Evolutionary conservation across 1,140 invertebrate genomes (phyloP).

Genomic region (Triops cancriformis): DNA sequence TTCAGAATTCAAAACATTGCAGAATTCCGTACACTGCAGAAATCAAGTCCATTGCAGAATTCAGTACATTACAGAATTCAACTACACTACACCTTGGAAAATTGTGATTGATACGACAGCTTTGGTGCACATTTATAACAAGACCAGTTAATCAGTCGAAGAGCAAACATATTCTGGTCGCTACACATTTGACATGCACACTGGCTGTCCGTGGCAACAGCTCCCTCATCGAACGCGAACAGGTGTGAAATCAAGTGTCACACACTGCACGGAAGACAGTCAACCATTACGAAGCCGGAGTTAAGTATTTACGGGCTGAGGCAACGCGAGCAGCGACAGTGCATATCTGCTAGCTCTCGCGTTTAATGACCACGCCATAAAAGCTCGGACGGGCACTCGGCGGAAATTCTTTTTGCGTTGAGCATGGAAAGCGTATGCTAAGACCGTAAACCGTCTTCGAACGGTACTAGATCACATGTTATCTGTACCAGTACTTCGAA

Average conservation of each 20-base stretch:
- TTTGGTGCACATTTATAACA: neutral
- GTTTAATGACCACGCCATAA: neutral
- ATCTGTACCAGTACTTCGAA: neutral
- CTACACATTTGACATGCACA: neutral
- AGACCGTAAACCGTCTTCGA: neutral
- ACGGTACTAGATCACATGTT: neutral
- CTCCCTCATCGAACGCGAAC: neutral
- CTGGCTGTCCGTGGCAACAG: neutral
- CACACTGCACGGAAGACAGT: neutral
- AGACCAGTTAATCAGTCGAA: neutral
- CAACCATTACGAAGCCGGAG: neutral
- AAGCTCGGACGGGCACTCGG: neutral
- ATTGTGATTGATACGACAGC: too few relatives aligned
- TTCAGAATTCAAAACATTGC: too few relatives aligned
- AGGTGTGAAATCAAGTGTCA: slow-evolving; percentile 10
- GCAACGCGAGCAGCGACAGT: neutral
- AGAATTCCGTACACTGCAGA: too few relatives aligned
- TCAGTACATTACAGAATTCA: too few relatives aligned
- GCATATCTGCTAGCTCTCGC: neutral
- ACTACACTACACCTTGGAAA: too few relatives aligned
- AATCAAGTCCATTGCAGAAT: too few relatives aligned
- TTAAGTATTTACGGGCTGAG: neutral
- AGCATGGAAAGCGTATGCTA: neutral
- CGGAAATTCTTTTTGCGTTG: neutral
- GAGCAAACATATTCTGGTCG: neutral